Evolutionary conservation across 2,888 invertebrate species (phyloP), one percentile per base, ranked within the genome.

Genomic region (Ceratothoa steindachneri): DNA sequence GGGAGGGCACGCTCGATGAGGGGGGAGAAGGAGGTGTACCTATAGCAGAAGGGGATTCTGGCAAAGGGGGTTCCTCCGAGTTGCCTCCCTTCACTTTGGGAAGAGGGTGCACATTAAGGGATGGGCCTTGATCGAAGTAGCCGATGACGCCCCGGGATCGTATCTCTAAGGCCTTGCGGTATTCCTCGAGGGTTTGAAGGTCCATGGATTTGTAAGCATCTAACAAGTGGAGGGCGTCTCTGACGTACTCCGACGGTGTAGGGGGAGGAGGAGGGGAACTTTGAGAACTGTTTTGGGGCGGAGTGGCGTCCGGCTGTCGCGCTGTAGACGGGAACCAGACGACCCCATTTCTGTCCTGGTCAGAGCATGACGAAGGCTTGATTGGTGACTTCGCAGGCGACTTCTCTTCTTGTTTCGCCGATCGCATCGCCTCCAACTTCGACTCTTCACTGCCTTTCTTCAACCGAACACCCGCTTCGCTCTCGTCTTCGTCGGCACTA

Each of bases 131-230:
- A 9, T 41, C 41, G 41, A 41, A 15, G 15, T 41, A 41, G 15
- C 41, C 15, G 5, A 5, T 15, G 15, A 9, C 7, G 5, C 41
- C 41, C 4, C 70, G 29, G 2, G 71, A 55, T 22, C 77, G 72
- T 3, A 67, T 68, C 60, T 77, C 77, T 12, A 77, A 60, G 24
- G 71, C 67, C 27, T 69, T 55, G 3, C 77, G 66, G 71, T 77
- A 77, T 28, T 77, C 74, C 53, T 77, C 77, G n/a, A 77, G 64
- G 24, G 77, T 72, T 22, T 19, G 64, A n/a, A 77, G 68, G 68
- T 77, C 77, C 65, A 77, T 31, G 0, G 75, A 73, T 24, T 73
- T 74, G 52, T 71, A 72, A 52, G 70, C 69, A 31, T 77, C 77
- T 3, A 77, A 60, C 7, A 75, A 72, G 30, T 72, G 51, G 9